Evolutionary conservation across 2,888 invertebrate genomes (phyloP).

Genomic region (Carabus problematicus): DNA sequence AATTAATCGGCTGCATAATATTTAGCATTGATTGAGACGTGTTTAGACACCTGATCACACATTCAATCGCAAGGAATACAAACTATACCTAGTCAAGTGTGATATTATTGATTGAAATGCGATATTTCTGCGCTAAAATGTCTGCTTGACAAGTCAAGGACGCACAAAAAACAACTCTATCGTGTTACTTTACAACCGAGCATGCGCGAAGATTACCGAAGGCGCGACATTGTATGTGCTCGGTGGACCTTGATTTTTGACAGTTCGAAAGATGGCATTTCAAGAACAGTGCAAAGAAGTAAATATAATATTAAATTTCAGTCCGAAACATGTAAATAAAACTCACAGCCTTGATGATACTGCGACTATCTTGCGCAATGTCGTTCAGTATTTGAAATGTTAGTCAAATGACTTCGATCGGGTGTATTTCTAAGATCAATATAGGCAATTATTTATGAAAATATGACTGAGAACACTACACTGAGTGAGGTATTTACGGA

Average conservation of each 20-base stretch:
- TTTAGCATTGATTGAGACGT: neutral
- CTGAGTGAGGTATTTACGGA: constrained; percentile 27
- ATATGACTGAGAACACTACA: constrained; percentile 30
- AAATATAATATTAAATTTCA: constrained; percentile 30
- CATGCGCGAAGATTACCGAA: neutral
- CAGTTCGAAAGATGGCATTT: constrained; percentile 29
- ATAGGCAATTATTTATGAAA: constrained; percentile 13
- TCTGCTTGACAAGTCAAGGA: neutral
- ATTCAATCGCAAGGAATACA: no score
- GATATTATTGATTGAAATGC: no score
- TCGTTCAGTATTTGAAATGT: neutral
- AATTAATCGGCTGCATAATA: constrained; percentile 1
- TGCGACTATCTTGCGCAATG: neutral
- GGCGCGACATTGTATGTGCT: neutral
- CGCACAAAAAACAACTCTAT: neutral
- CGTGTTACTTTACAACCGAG: neutral
- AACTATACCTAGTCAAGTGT: no score
- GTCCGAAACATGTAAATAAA: constrained; percentile 24
- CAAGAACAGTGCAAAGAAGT: constrained; percentile 20
- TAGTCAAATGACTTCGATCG: constrained; percentile 4
- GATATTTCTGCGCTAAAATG: no score
- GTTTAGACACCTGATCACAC: no score
- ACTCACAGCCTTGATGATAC: constrained; percentile 2
- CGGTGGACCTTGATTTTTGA: constrained; percentile 29
- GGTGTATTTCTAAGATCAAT: constrained; percentile 14